Evolutionary conservation across 2,797 vertebrate species (phyloP).

Genomic region (Corythornis leucogaster): DNA sequence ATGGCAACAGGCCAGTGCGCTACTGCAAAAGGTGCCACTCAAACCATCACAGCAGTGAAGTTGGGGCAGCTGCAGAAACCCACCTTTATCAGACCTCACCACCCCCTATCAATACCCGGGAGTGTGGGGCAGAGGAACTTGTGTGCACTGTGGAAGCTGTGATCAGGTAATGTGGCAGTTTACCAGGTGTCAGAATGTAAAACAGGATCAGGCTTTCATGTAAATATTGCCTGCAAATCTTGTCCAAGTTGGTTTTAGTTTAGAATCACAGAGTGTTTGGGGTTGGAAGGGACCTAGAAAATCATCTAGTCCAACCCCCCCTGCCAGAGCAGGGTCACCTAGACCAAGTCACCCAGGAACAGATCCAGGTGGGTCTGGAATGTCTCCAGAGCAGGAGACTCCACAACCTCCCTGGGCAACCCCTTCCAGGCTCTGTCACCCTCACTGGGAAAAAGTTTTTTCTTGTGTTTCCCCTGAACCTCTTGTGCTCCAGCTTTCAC

Average conservation of each 20-base stretch:
- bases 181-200: rapidly evolving
- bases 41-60: conserved; percentile 96
- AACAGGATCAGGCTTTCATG: background rate
- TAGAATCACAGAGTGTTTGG: too few species aligned
- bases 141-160: conserved; percentile 98
- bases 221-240: background rate
- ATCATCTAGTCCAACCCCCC: too few species aligned
- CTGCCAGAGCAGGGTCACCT: too few species aligned
- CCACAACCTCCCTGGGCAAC: too few species aligned
- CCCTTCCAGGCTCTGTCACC: too few species aligned
- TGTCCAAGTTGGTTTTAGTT: background rate
- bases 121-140: conserved; percentile 96
- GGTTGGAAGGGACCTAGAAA: too few species aligned
- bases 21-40: conserved; percentile 99
- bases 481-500: background rate
- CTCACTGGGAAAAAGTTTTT: too few species aligned
- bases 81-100: conserved; percentile 99
- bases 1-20: conserved; percentile 96
- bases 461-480: too few species aligned
- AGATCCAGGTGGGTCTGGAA: too few species aligned
- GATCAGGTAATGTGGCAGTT: conserved; percentile 84
- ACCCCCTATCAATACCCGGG: conserved; percentile 96
- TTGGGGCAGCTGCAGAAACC: conserved; percentile 89
- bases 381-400: too few species aligned
- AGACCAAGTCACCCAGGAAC: too few species aligned